Base-by-base conservation (phyloP, 2,797 vertebrate genomes). In the Poeciliopsis infans region DNA sequence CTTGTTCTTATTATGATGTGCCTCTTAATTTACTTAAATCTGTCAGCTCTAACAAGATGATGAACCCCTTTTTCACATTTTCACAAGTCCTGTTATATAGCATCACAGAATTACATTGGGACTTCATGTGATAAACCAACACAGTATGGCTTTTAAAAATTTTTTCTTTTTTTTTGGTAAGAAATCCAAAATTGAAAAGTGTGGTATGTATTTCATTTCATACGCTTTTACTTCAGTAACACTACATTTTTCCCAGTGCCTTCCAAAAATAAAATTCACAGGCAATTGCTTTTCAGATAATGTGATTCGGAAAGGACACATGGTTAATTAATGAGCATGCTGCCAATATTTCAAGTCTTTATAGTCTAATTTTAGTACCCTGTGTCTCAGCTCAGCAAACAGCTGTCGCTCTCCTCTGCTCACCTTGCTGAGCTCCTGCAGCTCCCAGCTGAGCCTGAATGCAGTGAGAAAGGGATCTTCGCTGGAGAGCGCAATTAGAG, bases 381-480 rank as follows among this genome's bases (percentile, higher is more conserved):
- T 46, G 68, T 69, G 41, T 13, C 68, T 46, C 41, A 28, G 41
- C 68, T 45, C 41, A 28, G 68, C 41, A 70, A 70, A 57, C 45
- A 39, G 31, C 70, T 7, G 31, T 5, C 20, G 72, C n/a, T 55
- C 55, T 47, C 47, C 47, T 7, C 13, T 45, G 36, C 83, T 85
- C 88, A 95, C 97, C 93, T 99, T 98, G 84, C 98, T 99, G 86
- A 99, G 95, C 84, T 99, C 98, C 89, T 99, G 97, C 59, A 99
- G 97, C 91, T 99, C 98, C 98, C 98, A 99, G 91, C 98, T 98
- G 76, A 99, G 93, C 18, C 97, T 97, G 92, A 99, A 99, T 57
- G 98, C 98, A 0, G 98, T 99, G 69, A 99, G 97, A 83, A 99
- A 99, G 79, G 98, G 98, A 89, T 99, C 98, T 89, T 99, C 98